These are phyloP conservation scores for Drosophila auraria DNA, from an alignment of 1,140 invertebrate genomes.

Conservation along the genomic window DNA sequence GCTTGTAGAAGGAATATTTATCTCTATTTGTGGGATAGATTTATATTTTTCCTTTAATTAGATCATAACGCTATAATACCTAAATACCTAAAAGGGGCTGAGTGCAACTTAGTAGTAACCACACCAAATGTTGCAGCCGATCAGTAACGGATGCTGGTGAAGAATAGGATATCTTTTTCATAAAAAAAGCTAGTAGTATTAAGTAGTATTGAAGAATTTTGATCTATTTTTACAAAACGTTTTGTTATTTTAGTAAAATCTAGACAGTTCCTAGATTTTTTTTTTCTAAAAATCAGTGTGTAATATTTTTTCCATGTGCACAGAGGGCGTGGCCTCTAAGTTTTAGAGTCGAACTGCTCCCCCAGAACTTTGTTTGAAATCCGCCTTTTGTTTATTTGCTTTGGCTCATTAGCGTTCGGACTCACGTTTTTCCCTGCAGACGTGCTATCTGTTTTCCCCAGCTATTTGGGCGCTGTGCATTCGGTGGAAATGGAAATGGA, in stretches of 20 bases:
- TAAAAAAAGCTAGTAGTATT: too few relatives aligned
- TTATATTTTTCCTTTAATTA: too few relatives aligned
- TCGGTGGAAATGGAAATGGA: constrained; percentile 8
- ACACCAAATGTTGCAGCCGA: too few relatives aligned
- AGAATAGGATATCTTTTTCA: too few relatives aligned
- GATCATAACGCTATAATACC: too few relatives aligned
- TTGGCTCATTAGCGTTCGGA: constrained; percentile 62
- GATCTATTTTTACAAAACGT: neutral
- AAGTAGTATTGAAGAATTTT: neutral
- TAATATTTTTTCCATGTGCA: neutral
- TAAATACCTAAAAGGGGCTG: too few relatives aligned
- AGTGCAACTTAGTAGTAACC: too few relatives aligned
- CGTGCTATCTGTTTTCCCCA: constrained; percentile 20
- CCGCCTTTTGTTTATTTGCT: constrained; percentile 46
- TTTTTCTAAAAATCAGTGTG: neutral
- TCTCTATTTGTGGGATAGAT: neutral
- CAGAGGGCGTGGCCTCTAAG: constrained; percentile 16
- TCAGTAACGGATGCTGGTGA: too few relatives aligned
- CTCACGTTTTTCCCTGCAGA: constrained; percentile 62
- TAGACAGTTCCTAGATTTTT: neutral
- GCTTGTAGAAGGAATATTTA: neutral
- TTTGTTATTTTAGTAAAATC: neutral
- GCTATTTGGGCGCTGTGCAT: constrained; percentile 36
- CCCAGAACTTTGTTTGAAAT: constrained; percentile 52
- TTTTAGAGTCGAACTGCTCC: neutral